Base-by-base conservation (phyloP, 2,113 vertebrate genomes). In the Semicossyphus pulcher region DNA sequence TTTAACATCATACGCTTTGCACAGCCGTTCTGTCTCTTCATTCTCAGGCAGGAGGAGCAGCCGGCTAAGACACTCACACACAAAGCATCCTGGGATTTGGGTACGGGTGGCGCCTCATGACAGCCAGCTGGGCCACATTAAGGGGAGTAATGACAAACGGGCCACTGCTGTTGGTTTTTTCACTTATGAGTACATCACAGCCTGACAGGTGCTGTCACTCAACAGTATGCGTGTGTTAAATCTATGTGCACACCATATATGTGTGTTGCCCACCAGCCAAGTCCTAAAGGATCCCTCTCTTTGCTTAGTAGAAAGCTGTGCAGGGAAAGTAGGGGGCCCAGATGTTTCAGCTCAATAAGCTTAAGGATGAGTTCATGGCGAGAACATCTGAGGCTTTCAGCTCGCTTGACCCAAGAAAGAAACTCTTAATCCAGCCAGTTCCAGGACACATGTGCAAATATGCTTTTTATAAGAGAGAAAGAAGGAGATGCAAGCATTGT, bases 341-440 rank as follows among this genome's bases (percentile, higher is more conserved):
- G 86, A 89, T 90, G 89, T 91, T 90, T 91, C 61, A 79, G 78
- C 73, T 89, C 83, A 80, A 47, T 66, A 59, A 58, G 79, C 83
- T 76, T 62, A 65, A 78, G 62, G 79, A 83, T 86, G 88, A 90
- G 82, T 90, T 88, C 85, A 88, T 76, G 49, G 69, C 10, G 28
- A 86, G 84, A 89, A 86, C 78, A 84, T 86, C 78, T 84, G 70
- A 89, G 69, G 53, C 76, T 78, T 77, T 83, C 56, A 59, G 76
- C 61, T 69, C 51, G 9, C 64, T 76, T 83, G 76, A 83, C 61
- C 78, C 28, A 26, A 44, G 48, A 72, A 71, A 75, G 58, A 79
- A 80, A 76, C 47, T 74, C 58, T 71, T 86, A 83, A 87, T 86
- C 69, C 72, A 44, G 42, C 44, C 39, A 59, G 36, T 86, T 63